Evolutionary conservation across 2,888 invertebrate species (phyloP).

Genomic region (Drosophila cyrtoloma): DNA sequence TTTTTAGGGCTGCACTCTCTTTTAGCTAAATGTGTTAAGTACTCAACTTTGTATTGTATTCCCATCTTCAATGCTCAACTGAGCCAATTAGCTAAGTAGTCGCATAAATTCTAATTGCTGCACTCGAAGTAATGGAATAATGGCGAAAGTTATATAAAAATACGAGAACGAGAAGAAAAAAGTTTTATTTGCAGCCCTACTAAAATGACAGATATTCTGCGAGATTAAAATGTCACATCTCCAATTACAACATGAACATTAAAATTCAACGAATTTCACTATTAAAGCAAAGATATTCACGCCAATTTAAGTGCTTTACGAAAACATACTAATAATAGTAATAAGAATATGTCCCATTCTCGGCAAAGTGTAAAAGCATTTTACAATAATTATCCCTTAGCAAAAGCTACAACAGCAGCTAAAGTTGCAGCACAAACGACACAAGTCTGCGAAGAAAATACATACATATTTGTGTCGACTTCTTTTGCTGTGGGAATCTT

Average conservation of each 20-base stretch:
- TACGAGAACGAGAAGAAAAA: not conserved
- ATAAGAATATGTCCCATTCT: not conserved
- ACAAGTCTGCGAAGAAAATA: not conserved
- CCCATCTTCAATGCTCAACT: not conserved
- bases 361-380: conserved; percentile 27
- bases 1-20: not conserved
- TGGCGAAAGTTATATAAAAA: not conserved
- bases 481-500: conserved; percentile 24
- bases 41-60: not conserved
- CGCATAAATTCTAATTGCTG: conserved; percentile 4
- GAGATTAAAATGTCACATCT: not conserved
- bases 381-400: conserved; percentile 56
- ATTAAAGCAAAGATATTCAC: conserved; percentile 18
- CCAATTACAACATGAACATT: not conserved
- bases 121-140: conserved; percentile 2
- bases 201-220: not conserved
- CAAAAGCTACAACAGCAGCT: not conserved
- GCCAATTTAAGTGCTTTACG: conserved; percentile 23
- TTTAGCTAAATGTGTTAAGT: not conserved
- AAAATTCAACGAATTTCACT: conserved; percentile 16
- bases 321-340: conserved; percentile 7
- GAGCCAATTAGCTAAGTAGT: conserved; percentile 24
- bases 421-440: not conserved
- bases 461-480: not conserved
- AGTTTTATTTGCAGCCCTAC: not conserved